Conservation (phyloP, 2,888 invertebrate genomes). For the Plebejus anna region DNA sequence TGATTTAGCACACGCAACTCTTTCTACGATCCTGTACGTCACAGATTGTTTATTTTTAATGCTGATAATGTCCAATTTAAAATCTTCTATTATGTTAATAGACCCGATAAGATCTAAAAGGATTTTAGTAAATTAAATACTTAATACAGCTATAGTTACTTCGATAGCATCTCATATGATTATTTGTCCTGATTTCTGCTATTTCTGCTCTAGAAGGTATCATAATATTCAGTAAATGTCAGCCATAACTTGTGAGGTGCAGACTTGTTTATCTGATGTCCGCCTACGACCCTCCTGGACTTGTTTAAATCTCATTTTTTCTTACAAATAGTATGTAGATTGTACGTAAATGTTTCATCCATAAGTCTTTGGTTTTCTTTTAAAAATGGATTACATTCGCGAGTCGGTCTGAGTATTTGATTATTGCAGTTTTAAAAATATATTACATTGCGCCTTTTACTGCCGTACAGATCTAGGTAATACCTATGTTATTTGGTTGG, state of each 20-base stretch:
- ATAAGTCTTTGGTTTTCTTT: not conserved
- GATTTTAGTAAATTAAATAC: too few species aligned
- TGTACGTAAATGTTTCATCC: not conserved
- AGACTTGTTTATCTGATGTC: constrained; percentile 14
- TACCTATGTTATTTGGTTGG: not conserved
- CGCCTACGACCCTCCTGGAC: not conserved
- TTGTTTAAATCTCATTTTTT: constrained; percentile 18
- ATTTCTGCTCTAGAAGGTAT: not conserved
- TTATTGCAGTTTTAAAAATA: too few species aligned
- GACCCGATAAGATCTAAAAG: too few species aligned
- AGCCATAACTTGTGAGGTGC: constrained; percentile 21
- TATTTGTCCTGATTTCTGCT: not conserved
- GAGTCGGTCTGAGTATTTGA: not conserved
- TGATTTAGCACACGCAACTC: not conserved
- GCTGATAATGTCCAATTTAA: not conserved
- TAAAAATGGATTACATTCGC: not conserved
- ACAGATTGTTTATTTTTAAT: not conserved
- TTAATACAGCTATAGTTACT: not conserved
- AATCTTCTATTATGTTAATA: too few species aligned
- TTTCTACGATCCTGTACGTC: not conserved
- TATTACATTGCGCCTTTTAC: too few species aligned
- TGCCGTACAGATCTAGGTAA: too few species aligned
- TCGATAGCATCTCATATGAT: not conserved
- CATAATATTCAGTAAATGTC: constrained; percentile 3
- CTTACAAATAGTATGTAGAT: constrained; percentile 16